A percentile compares a stretch with the other conserved stretches of the same genome.
Conservation (phyloP, 2,888 invertebrate genomes). For the Polydrusus cervinus region DNA sequence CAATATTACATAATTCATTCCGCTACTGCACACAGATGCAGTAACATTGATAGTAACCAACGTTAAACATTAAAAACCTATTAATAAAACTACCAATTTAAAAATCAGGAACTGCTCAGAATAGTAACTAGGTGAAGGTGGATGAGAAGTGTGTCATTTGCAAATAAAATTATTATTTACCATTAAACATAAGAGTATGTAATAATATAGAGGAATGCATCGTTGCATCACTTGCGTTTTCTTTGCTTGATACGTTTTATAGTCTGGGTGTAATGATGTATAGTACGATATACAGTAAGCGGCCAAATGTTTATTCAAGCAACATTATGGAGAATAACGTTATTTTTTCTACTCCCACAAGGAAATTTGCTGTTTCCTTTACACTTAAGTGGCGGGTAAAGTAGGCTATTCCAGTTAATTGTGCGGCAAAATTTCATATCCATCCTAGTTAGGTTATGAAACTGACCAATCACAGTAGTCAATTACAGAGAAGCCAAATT, state of each 20-base stretch:
- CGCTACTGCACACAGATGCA: background rate
- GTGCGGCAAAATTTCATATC: too few relatives aligned
- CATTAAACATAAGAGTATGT: background rate
- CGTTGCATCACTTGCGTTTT: conserved; percentile 3
- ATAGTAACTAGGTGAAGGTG: conserved; percentile 30
- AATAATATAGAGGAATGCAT: conserved; percentile 12
- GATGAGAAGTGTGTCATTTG: conserved; percentile 19
- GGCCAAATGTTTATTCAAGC: too few relatives aligned
- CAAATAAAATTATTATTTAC: conserved; percentile 34
- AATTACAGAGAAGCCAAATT: too few relatives aligned
- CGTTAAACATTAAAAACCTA: conserved; percentile 6
- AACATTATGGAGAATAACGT: too few relatives aligned
- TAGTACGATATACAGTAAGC: too few relatives aligned
- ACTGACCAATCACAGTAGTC: too few relatives aligned
- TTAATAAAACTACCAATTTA: conserved; percentile 3
- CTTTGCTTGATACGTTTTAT: background rate
- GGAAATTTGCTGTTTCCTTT: too few relatives aligned
- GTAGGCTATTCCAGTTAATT: too few relatives aligned
- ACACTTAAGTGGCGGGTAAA: too few relatives aligned
- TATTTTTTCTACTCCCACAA: too few relatives aligned
- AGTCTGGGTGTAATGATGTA: background rate
- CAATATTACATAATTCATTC: background rate
- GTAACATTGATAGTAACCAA: background rate
- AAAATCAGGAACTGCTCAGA: conserved; percentile 18
- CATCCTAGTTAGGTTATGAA: too few relatives aligned